Evolutionary conservation across 2,888 invertebrate species (phyloP).

Genomic region (Drosophila percnosoma): DNA sequence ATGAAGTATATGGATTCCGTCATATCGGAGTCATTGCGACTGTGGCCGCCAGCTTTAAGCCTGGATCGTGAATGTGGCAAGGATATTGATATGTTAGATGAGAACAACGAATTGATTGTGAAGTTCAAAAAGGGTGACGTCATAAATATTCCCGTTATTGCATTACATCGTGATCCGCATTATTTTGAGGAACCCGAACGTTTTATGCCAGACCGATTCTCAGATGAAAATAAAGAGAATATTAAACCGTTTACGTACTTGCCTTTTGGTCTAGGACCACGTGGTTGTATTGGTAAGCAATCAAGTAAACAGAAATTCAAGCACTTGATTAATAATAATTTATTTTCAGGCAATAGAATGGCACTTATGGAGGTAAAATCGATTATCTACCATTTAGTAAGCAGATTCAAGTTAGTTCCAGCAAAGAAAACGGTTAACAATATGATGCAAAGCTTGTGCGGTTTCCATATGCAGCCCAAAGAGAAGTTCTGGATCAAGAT

Average conservation of each 20-base stretch:
- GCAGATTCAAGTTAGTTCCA: conserved; percentile 63
- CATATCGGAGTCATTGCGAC: conserved; percentile 86
- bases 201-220: conserved; percentile 86
- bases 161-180: conserved; percentile 85
- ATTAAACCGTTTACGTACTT: conserved; percentile 57
- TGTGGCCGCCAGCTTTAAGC: conserved; percentile 85
- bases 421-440: conserved; percentile 60
- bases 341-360: conserved; percentile 65
- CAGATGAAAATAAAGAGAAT: conserved; percentile 62
- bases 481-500: conserved; percentile 75
- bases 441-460: conserved; percentile 51
- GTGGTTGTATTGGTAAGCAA: conserved; percentile 81
- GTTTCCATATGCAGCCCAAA: conserved; percentile 59
- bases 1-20: conserved; percentile 87
- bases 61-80: conserved; percentile 85
- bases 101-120: conserved; percentile 46
- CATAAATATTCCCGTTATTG: conserved; percentile 82
- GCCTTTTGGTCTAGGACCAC: conserved; percentile 85
- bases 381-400: conserved; percentile 69
- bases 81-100: conserved; percentile 83
- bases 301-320: not conserved
- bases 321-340: not conserved
- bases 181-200: conserved; percentile 84
- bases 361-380: conserved; percentile 79
- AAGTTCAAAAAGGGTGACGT: conserved; percentile 52